Evolutionary conservation across 2,113 vertebrate genomes (phyloP).

Genomic region (Amblyornis subalaris): DNA sequence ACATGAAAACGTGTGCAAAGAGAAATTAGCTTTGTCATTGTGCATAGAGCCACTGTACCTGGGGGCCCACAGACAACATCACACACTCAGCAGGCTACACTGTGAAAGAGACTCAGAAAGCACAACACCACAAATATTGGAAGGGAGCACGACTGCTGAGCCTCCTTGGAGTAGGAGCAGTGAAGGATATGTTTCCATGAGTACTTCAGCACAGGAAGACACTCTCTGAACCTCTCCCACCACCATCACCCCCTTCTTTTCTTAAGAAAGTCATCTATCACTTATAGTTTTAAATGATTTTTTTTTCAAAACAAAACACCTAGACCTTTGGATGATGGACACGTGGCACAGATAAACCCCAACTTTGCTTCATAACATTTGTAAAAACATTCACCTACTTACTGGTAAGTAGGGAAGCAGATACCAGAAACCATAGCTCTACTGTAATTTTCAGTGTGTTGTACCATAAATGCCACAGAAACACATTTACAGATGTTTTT

Average conservation of each 20-base stretch:
- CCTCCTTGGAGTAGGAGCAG: background rate
- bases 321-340: background rate
- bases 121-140: background rate
- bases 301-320: background rate
- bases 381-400: background rate
- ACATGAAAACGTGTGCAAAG: rapidly evolving
- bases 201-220: background rate
- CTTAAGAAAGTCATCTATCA: background rate
- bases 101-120: background rate
- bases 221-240: background rate
- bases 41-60: background rate
- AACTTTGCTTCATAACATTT: background rate
- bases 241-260: rapidly evolving
- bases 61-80: rapidly evolving
- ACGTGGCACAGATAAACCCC: background rate
- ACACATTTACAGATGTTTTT: background rate
- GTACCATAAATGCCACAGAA: background rate
- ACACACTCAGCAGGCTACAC: background rate
- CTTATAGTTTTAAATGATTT: background rate
- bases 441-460: background rate
- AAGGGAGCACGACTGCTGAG: background rate
- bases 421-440: background rate
- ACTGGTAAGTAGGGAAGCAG: background rate
- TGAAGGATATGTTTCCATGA: background rate
- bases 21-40: background rate